Base-by-base conservation (phyloP, 2,113 vertebrate species). In the Etia nguti region DNA sequence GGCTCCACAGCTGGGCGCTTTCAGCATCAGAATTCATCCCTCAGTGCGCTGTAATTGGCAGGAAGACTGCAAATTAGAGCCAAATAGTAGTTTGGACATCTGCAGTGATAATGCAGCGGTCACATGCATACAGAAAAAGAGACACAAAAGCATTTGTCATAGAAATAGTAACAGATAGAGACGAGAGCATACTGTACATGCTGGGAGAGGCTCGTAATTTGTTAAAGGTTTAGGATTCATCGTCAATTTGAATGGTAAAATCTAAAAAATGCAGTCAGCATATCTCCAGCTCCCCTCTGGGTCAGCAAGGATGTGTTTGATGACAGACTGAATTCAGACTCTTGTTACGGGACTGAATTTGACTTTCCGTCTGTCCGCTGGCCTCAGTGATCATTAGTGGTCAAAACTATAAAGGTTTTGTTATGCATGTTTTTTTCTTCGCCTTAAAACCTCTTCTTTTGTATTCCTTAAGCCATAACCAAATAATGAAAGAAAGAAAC, bases 41-140 rank as follows among this genome's bases (percentile, higher is more conserved):
- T 84, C 50, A 82, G 73, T 86, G 59, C 46, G 81, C 73, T 81
- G 8, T 34, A 79, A 92, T 86, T 95, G 93, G 92, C 91, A 85
- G 86, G 26, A 86, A 79, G 59, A 57, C 5, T 3, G 29, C 36
- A 50, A 54, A 65, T 52, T 65, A 26, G 15, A 90, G 88, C 91
- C 93, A 94, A 86, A 80, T 46, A 75, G 26, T 52, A 85, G 81
- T 82, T 80, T 43, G 46, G 57, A 80, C 34, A 22, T 60, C 22
- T 62, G 79, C 8, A 50, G 31, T 79, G 56, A 80, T 57, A 50
- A 2, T 83, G 15, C 41, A 82, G 85, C 7, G 2, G 77, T 79
- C 48, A 89, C n/a, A 68, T 50, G 18, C 1, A 52, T 52, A 52
- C 16, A 86, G 55, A 81, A 80, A 38, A 60, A 68, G 38, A 36